These are phyloP conservation scores for Enteromius anoplus DNA, from an alignment of 2,797 vertebrate genomes.

Conservation along the genomic window DNA sequence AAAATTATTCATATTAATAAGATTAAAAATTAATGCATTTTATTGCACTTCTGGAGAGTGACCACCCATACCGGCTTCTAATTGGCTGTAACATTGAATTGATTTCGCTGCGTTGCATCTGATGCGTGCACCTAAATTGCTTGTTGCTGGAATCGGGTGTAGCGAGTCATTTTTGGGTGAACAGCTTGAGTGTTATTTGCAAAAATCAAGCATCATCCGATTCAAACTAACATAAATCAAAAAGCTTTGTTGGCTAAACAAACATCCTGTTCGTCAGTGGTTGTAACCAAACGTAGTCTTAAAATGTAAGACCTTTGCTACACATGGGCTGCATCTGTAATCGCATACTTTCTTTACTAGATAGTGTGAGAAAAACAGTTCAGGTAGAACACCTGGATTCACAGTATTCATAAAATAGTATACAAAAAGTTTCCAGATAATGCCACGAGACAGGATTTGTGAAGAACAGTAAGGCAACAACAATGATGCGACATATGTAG, in stretches of 20 bases:
- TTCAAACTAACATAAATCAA: background rate
- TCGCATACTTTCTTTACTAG: background rate
- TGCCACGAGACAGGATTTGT: background rate
- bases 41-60: background rate
- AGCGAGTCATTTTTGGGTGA: background rate
- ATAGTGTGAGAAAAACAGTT: background rate
- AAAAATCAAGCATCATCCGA: background rate
- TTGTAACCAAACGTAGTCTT: constrained; percentile 1
- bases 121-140: background rate
- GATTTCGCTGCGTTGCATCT: background rate
- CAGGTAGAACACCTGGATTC: background rate
- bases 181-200: too few relatives aligned
- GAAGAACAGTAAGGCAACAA: background rate
- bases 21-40: background rate
- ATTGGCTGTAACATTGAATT: background rate
- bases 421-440: background rate
- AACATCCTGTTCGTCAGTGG: background rate
- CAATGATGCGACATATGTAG: background rate
- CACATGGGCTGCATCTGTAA: background rate
- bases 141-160: background rate
- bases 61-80: background rate
- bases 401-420: background rate
- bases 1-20: background rate
- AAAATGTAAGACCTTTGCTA: background rate
- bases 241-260: background rate